Conservation (phyloP, 2,888 invertebrate species). For the Lymantria monacha region DNA sequence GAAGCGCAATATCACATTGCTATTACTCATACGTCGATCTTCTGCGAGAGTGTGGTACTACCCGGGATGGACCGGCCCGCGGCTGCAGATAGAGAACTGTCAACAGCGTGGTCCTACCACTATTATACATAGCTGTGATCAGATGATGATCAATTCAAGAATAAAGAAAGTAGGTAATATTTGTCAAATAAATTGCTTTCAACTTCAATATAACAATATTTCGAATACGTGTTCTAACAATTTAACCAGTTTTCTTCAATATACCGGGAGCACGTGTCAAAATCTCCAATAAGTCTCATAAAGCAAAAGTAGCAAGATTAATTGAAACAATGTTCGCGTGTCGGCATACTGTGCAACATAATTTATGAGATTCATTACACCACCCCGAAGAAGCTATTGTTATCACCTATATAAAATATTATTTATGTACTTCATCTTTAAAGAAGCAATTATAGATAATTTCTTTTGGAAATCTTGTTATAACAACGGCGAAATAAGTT, state of each 20-base stretch:
- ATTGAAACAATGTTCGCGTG: constrained; percentile 37
- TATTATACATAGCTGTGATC: no score
- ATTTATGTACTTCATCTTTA: constrained; percentile 22
- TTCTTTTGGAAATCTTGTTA: constrained; percentile 10
- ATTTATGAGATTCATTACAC: constrained; percentile 49
- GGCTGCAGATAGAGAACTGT: no score
- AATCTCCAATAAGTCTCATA: constrained; percentile 33
- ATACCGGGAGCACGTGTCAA: constrained; percentile 22
- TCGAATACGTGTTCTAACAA: background rate
- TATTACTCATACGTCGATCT: no score
- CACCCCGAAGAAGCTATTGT: constrained; percentile 29
- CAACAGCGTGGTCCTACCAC: no score
- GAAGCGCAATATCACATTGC: no score
- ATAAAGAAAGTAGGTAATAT: no score
- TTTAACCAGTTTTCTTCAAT: constrained; percentile 7
- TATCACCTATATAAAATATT: constrained; percentile 30
- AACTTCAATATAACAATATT: background rate
- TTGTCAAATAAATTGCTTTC: background rate
- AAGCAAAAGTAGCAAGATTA: constrained; percentile 32
- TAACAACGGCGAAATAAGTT: no score
- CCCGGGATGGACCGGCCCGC: no score
- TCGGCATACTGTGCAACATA: constrained; percentile 27
- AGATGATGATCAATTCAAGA: no score
- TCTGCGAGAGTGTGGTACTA: no score
- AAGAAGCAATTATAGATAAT: constrained; percentile 22